Percentiles rank a stretch among this genome's conserved stretches.
These are phyloP conservation scores for Chaetura pelagica DNA, from an alignment of 2,113 vertebrate species.

Conservation along the genomic window DNA sequence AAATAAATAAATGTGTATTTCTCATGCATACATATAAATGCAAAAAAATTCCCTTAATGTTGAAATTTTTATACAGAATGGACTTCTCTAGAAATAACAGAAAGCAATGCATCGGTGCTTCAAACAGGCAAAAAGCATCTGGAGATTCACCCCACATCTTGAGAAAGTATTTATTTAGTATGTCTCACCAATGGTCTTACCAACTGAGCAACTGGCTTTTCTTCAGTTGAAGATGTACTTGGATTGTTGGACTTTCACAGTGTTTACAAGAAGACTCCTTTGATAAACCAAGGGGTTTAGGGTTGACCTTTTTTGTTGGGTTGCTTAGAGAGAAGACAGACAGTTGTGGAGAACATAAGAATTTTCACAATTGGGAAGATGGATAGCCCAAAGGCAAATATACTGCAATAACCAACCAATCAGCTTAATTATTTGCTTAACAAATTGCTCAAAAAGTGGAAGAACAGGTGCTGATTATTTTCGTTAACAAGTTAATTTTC, in stretches of 20 bases:
- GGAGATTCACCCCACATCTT: background rate
- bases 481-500: background rate
- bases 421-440: background rate
- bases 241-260: background rate
- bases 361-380: background rate
- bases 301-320: rapidly evolving
- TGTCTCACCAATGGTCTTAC: background rate
- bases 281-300: rapidly evolving
- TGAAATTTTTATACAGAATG: background rate
- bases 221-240: background rate
- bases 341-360: background rate
- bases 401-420: background rate
- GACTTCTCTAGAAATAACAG: background rate
- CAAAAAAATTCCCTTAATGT: background rate
- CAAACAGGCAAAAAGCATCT: background rate
- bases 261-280: background rate
- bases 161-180: background rate
- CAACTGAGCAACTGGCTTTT: background rate
- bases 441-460: background rate
- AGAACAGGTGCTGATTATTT: background rate
- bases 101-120: background rate
- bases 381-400: background rate
- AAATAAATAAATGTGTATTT: background rate
- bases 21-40: background rate
- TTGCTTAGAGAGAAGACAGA: background rate